Conservation (phyloP, 2,797 vertebrate genomes). For the Halcyon badia region DNA sequence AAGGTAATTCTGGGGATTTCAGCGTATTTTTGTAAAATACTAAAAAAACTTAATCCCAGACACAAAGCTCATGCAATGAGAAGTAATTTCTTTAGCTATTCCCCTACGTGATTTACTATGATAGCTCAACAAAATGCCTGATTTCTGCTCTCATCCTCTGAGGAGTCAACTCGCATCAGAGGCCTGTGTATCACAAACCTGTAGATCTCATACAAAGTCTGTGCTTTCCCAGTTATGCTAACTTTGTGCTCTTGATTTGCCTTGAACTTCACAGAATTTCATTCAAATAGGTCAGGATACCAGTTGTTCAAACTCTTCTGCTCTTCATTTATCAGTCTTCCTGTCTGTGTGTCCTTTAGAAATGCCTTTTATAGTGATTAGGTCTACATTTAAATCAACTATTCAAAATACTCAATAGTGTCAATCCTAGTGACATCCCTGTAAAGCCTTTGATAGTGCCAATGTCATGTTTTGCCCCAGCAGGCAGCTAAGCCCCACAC, state of each 20-base stretch:
- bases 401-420: neutral
- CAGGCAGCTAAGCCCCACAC: neutral
- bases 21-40: neutral
- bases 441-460: neutral
- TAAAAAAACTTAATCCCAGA: neutral
- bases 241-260: neutral
- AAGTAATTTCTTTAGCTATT: neutral
- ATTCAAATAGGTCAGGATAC: neutral
- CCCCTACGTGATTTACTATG: neutral
- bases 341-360: neutral
- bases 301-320: rapidly evolving
- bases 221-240: neutral
- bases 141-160: neutral
- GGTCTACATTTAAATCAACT: neutral
- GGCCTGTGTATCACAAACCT: neutral
- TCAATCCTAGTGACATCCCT: neutral
- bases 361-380: neutral
- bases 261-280: neutral
- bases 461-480: neutral
- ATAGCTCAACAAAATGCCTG: neutral
- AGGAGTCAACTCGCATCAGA: neutral
- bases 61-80: neutral
- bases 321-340: neutral
- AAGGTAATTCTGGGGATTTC: neutral
- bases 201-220: neutral